Evolutionary conservation across 2,888 invertebrate species (phyloP).

Genomic region (Hipparchia sbordonii): DNA sequence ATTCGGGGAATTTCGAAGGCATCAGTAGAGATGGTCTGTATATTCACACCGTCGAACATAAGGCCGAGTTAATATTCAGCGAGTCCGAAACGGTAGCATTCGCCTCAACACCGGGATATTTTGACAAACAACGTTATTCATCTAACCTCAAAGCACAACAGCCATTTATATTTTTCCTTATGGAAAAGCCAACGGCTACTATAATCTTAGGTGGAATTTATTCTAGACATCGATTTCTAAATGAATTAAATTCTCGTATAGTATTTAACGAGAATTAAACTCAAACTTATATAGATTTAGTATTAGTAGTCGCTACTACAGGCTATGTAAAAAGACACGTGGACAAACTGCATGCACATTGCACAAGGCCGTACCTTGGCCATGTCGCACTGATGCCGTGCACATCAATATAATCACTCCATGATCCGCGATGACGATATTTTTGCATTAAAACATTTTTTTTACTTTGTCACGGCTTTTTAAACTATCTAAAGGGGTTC

Average conservation of each 20-base stretch:
- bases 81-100: conserved; percentile 89
- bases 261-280: not conserved
- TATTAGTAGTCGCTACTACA: too few species aligned
- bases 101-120: conserved; percentile 78
- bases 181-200: conserved; percentile 84
- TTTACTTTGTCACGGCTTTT: too few species aligned
- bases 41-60: conserved; percentile 86
- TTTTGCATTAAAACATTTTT: too few species aligned
- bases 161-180: conserved; percentile 86
- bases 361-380: too few species aligned
- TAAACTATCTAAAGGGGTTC: too few species aligned
- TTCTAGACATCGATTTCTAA: conserved; percentile 51
- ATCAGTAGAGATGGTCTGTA: conserved; percentile 80
- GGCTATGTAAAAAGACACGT: too few species aligned
- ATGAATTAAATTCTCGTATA: conserved; percentile 1
- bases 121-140: conserved; percentile 73
- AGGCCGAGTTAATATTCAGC: conserved; percentile 88
- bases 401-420: too few species aligned
- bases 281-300: too few species aligned
- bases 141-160: conserved; percentile 84
- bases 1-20: conserved; percentile 79
- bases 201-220: conserved; percentile 85
- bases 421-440: too few species aligned
- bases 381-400: too few species aligned
- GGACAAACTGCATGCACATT: too few species aligned